Evolutionary conservation across 2,113 vertebrate species (phyloP).

Genomic region (Dipodomys spectabilis): DNA sequence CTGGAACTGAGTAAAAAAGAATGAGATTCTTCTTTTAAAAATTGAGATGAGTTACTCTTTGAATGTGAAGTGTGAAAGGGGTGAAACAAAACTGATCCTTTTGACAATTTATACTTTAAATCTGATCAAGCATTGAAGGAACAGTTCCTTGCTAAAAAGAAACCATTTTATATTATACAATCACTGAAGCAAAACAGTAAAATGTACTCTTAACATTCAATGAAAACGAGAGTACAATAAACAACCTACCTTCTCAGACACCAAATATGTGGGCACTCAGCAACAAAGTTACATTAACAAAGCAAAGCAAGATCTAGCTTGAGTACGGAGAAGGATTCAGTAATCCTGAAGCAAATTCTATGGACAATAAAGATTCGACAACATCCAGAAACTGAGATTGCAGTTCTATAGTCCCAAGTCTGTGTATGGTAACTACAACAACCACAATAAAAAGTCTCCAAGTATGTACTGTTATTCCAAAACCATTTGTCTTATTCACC

Average conservation of each 20-base stretch:
- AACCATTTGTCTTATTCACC: constrained; percentile 24
- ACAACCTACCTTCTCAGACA: constrained; percentile 67
- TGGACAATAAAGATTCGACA: constrained; percentile 58
- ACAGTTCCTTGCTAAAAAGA: constrained; percentile 61
- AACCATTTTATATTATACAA: constrained; percentile 64
- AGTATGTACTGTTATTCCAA: constrained; percentile 55
- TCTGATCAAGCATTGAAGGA: constrained; percentile 57
- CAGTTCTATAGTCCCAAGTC: constrained; percentile 61
- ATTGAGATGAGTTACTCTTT: constrained; percentile 58
- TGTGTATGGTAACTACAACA: constrained; percentile 51
- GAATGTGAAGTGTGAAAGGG: constrained; percentile 58
- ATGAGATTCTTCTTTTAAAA: constrained; percentile 46
- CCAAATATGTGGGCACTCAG: constrained; percentile 54
- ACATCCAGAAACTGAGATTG: constrained; percentile 65
- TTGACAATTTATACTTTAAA: constrained; percentile 61
- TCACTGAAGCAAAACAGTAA: constrained; percentile 73
- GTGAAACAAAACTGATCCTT: constrained; percentile 60
- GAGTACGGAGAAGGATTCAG: constrained; percentile 70
- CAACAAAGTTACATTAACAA: constrained; percentile 67
- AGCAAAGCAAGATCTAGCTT: constrained; percentile 72
- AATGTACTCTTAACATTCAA: constrained; percentile 68
- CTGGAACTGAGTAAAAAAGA: constrained; percentile 58
- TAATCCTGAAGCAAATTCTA: constrained; percentile 77
- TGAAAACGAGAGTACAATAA: constrained; percentile 58
- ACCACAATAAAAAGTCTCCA: constrained; percentile 63